Evolutionary conservation across 23 tunicate genomes (phyloP).

Genomic region (Trididemnum clinides): DNA sequence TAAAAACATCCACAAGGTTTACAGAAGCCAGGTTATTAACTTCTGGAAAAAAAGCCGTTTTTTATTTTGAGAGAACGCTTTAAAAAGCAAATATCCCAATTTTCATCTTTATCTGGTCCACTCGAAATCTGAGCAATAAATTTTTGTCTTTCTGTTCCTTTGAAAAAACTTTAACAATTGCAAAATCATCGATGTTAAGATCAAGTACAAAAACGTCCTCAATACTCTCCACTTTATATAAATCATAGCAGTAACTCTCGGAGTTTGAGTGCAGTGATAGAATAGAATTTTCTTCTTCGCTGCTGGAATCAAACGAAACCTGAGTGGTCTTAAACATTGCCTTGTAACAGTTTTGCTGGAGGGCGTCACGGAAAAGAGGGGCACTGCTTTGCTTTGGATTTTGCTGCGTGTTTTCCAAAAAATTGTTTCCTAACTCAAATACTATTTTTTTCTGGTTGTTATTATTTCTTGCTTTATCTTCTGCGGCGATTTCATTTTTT

Average conservation of each 20-base stretch:
- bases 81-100: neutral
- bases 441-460: neutral
- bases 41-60: neutral
- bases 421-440: neutral
- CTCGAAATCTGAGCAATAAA: neutral
- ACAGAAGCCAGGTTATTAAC: neutral
- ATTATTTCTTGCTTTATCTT: neutral
- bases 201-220: neutral
- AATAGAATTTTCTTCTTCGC: neutral
- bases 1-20: neutral
- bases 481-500: neutral
- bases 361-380: neutral
- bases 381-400: neutral
- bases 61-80: slow-evolving; percentile 1
- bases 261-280: neutral
- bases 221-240: neutral
- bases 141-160: neutral
- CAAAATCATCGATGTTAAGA: neutral
- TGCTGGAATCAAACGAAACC: neutral
- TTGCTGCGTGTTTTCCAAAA: neutral
- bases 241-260: neutral
- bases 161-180: neutral
- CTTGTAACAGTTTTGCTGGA: neutral
- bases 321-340: neutral
- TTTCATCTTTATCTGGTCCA: neutral